A percentile compares a stretch with the other conserved stretches of the same genome.
These are phyloP conservation scores for Scalopus aquaticus DNA, from an alignment of 2,113 vertebrate species.

Conservation along the genomic window DNA sequence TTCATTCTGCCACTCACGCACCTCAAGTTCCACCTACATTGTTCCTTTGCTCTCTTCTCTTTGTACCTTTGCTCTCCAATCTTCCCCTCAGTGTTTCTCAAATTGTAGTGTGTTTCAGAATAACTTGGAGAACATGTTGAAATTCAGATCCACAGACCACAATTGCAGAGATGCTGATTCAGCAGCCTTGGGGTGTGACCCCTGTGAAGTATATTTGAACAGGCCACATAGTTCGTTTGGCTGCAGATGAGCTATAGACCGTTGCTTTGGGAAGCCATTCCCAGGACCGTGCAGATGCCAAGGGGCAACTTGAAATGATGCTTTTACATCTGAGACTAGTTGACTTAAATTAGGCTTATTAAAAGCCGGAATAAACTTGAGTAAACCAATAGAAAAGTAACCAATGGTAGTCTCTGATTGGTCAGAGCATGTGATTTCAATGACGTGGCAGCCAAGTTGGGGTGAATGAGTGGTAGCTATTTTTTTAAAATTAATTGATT, in stretches of 20 bases:
- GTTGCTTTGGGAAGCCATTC: conserved; percentile 19
- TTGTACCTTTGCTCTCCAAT: neutral
- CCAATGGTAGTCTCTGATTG: neutral
- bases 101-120: neutral
- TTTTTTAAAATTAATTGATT: too few species aligned
- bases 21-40: neutral
- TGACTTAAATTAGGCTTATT: neutral
- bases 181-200: neutral
- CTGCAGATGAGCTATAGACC: neutral
- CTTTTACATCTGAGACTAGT: neutral
- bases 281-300: neutral
- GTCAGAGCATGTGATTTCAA: neutral
- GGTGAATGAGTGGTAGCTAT: neutral
- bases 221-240: neutral
- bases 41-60: neutral
- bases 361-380: conserved; percentile 7
- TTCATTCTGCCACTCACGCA: neutral
- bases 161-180: neutral
- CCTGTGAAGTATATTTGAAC: neutral
- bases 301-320: neutral
- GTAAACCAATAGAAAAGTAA: conserved; percentile 5
- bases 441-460: neutral
- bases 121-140: neutral
- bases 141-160: neutral
- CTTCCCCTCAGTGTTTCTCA: neutral